phyloP scores from a whole-genome alignment of 1,140 invertebrate genomes.

The Liolophura sinensis region DNA sequence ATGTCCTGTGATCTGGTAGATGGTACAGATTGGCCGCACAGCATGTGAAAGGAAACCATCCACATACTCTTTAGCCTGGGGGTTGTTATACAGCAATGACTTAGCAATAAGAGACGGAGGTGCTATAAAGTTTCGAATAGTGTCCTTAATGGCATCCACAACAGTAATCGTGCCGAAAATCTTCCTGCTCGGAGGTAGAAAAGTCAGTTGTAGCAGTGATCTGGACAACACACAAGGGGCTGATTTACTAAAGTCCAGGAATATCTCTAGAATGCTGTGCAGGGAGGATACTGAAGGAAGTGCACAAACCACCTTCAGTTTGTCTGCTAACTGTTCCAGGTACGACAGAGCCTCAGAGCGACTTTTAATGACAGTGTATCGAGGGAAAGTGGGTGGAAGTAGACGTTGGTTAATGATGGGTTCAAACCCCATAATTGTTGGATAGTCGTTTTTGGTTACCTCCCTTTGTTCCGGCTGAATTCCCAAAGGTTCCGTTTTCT shows the following conservation, averaged over 20 bases:
- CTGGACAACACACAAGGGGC: slow-evolving; percentile 92
- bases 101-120: slow-evolving; percentile 80
- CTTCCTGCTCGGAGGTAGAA: slow-evolving; percentile 50
- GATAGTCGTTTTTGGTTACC: slow-evolving; percentile 52
- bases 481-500: slow-evolving; percentile 75
- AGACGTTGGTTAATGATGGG: slow-evolving; percentile 93
- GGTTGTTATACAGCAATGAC: slow-evolving; percentile 50
- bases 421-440: slow-evolving; percentile 76
- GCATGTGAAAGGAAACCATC: slow-evolving; percentile 88
- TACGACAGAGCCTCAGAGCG: slow-evolving; percentile 82
- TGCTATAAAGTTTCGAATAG: slow-evolving; percentile 82
- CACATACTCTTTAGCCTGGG: slow-evolving; percentile 79
- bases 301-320: slow-evolving; percentile 81
- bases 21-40: slow-evolving; percentile 80
- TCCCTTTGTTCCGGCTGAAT: slow-evolving; percentile 67
- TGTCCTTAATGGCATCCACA: slow-evolving; percentile 81
- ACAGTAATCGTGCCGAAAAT: slow-evolving; percentile 62
- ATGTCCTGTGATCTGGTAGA: slow-evolving; percentile 91
- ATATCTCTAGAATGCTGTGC: slow-evolving; percentile 88
- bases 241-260: slow-evolving; percentile 87
- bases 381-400: slow-evolving; percentile 95
- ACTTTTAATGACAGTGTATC: slow-evolving; percentile 91
- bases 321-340: slow-evolving; percentile 71
- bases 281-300: slow-evolving; percentile 78
- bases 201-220: slow-evolving; percentile 73